Conservation (phyloP, 2,113 vertebrate genomes). For the Pedetes capensis region DNA sequence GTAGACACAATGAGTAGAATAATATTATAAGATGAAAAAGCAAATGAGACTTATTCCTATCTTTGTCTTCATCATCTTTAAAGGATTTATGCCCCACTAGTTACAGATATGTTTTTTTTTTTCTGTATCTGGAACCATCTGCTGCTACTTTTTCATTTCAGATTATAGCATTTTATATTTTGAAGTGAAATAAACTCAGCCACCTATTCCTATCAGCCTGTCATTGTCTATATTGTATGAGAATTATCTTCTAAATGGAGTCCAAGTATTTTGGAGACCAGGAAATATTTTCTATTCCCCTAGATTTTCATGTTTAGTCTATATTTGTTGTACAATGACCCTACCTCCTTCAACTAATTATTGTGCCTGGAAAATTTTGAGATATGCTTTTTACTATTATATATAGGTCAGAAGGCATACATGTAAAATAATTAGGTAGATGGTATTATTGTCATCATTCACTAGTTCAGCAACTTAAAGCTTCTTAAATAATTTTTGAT, state of each 20-base stretch:
- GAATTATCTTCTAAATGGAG: not conserved
- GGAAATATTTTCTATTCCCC: not conserved
- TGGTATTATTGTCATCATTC: not conserved
- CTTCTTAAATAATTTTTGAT: not conserved
- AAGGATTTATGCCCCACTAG: not conserved
- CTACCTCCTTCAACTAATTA: not conserved
- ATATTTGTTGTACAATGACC: not conserved
- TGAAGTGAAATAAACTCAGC: not conserved
- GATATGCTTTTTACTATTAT: not conserved
- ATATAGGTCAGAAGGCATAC: not conserved
- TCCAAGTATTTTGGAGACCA: not conserved
- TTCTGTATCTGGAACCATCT: not conserved
- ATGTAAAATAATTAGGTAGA: not conserved
- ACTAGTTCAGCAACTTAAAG: not conserved
- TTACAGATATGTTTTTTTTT: slow-evolving; percentile 21
- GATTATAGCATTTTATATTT: slow-evolving; percentile 21
- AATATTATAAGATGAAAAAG: slow-evolving; percentile 29
- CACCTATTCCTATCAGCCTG: not conserved
- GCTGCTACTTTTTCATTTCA: slow-evolving; percentile 21
- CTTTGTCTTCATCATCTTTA: not conserved
- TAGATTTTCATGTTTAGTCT: not conserved
- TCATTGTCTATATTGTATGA: not conserved
- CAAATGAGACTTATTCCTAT: not conserved
- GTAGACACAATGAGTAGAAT: slow-evolving; percentile 43
- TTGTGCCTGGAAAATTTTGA: not conserved